These are phyloP conservation scores for Virgularia gustaviana DNA, from an alignment of 92 coral and sea anemone species.

Conservation along the genomic window DNA sequence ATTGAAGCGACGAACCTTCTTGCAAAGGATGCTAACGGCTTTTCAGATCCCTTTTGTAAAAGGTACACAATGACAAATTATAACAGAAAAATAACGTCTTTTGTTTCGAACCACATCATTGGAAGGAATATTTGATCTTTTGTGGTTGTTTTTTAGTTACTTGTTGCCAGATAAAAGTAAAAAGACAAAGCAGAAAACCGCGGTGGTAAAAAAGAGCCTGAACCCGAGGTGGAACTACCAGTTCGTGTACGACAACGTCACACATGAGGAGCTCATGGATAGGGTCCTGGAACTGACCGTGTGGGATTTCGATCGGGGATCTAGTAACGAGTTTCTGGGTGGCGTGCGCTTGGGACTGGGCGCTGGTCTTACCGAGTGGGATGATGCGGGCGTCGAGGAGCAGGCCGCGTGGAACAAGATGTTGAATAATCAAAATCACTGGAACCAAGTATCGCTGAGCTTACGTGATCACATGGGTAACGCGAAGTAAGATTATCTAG, in stretches of 20 bases:
- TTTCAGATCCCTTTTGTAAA: conserved; percentile 95
- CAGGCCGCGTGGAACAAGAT: conserved; percentile 83
- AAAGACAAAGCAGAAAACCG: conserved; percentile 91
- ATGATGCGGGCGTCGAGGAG: conserved; percentile 82
- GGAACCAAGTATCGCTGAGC: conserved; percentile 68
- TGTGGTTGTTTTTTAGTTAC: conserved; percentile 54
- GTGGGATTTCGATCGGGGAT: conserved; percentile 98
- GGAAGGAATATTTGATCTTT: neutral
- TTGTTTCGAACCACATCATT: neutral
- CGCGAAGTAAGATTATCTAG: conserved; percentile 55
- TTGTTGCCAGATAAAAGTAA: conserved; percentile 89
- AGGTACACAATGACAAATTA: conserved; percentile 61
- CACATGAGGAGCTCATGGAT: conserved; percentile 79
- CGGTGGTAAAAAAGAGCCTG: conserved; percentile 72
- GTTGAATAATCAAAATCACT: conserved; percentile 73
- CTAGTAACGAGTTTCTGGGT: conserved; percentile 93
- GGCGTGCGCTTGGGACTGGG: conserved; percentile 94
- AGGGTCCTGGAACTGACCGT: conserved; percentile 94
- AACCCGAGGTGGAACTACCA: conserved; percentile 85
- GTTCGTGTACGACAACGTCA: conserved; percentile 69
- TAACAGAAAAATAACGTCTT: too few relatives aligned
- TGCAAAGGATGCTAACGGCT: conserved; percentile 92
- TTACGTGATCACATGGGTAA: conserved; percentile 91
- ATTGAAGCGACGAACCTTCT: conserved; percentile 77
- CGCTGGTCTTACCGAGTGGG: conserved; percentile 71